phyloP scores from a whole-genome alignment of 2,797 vertebrate species.

The Microctenopoma stevenorrisi region DNA sequence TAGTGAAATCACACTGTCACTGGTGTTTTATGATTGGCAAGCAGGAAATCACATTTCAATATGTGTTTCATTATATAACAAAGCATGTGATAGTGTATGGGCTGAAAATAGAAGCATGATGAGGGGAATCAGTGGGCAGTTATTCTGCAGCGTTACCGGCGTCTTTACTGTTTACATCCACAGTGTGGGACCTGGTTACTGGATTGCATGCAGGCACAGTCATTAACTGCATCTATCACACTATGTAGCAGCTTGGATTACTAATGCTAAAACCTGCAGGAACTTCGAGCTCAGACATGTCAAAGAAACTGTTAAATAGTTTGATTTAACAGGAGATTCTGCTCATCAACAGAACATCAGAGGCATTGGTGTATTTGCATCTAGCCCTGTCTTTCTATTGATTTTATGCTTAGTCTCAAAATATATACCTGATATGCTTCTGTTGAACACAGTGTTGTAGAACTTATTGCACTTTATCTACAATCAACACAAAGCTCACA shows the following conservation, averaged over 20 bases:
- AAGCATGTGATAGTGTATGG: constrained; percentile 5
- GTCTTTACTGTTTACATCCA: not conserved
- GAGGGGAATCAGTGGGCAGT: constrained; percentile 2
- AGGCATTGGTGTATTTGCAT: not conserved
- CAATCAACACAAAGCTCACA: constrained; percentile 1
- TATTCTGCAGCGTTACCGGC: too few relatives aligned
- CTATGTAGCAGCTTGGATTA: not conserved
- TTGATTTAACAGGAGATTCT: not conserved
- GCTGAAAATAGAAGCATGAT: constrained; percentile 16
- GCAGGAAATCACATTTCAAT: constrained; percentile 42
- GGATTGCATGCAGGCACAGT: too few relatives aligned
- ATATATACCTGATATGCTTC: not conserved
- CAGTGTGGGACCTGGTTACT: too few relatives aligned
- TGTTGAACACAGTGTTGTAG: not conserved
- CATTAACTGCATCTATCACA: too few relatives aligned
- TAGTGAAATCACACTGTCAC: constrained; percentile 30
- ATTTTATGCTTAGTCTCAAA: not conserved
- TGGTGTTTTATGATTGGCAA: constrained; percentile 20
- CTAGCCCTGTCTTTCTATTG: not conserved
- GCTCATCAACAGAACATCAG: not conserved
- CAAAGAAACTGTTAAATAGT: not conserved
- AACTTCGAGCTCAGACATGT: not conserved
- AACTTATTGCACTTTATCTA: not conserved
- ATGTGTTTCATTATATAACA: constrained; percentile 40
- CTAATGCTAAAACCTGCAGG: not conserved